Base-by-base conservation (phyloP, 2,888 invertebrate species). In the Drosophila phalerata region DNA sequence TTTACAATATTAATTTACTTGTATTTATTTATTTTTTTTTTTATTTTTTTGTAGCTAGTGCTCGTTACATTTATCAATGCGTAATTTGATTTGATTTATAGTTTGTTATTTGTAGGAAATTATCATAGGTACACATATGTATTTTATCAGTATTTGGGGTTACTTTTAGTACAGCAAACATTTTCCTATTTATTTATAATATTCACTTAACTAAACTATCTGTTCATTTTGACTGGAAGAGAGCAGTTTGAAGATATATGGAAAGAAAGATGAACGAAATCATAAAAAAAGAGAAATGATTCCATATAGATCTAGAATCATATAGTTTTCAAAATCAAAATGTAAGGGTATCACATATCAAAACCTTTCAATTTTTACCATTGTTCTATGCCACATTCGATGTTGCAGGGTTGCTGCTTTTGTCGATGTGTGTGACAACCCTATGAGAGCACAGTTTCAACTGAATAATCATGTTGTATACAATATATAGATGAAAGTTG, bases 91-190 rank as follows among this genome's bases (percentile, higher is more conserved):
- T 87, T 56, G 55, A 57, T 66, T 76, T 67, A 47, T 55, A 53
- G 45, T 69, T 69, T 37, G 48, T 55, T 71, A 53, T 56, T 57
- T 32, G 32, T 76, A 64, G 79, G 63, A 82, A 76, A 71, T 77
- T 62, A 83, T 71, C 52, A 65, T 82, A 82, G 88, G 83, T 85
- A 88, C 83, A 88, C 74, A 87, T 74, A 79, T 74, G 79, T 79
- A 77, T 80, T 60, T 60, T 74, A 64, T 73, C 72, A 73, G 75
- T 81, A 65, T 49, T 52, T 66, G 43, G 52, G 71, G 47, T 53
- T 57, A 82, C 65, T 55, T 58, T 62, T 63, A 63, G 56, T 62
- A 49, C 49, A 58, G 58, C 79, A 81, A 84, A 69, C 63, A 69
- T 17, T 78, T 79, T 62, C 69, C 58, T 67, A 79, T 80, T 51